phyloP scores from a whole-genome alignment of 2,113 vertebrate genomes.

The Phalacrocorax aristotelis region DNA sequence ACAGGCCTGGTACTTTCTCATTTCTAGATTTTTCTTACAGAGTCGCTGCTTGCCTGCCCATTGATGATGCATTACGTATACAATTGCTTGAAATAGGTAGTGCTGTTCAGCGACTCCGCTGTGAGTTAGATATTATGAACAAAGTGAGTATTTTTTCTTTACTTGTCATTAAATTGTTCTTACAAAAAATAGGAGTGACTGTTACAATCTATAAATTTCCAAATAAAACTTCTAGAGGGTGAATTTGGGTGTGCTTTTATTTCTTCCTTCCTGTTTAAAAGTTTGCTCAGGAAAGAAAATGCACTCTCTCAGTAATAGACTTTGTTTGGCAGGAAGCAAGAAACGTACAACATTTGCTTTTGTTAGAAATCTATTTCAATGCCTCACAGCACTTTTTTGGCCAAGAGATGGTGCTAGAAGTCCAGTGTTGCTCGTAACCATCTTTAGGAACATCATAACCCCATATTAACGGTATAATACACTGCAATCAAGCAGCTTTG shows the following conservation, averaged over 20 bases:
- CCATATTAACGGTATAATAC: not conserved
- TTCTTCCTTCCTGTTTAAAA: not conserved
- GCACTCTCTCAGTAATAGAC: not conserved
- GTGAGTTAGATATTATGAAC: constrained; percentile 97
- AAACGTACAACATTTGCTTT: not conserved
- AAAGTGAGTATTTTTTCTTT: constrained; percentile 75
- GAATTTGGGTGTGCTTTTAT: not conserved
- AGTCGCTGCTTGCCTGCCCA: constrained; percentile 96
- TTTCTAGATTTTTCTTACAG: constrained; percentile 94
- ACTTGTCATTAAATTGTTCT: not conserved
- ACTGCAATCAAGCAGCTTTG: fast-evolving
- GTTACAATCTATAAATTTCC: fast-evolving
- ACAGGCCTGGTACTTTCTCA: not conserved
- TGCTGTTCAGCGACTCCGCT: constrained; percentile 93
- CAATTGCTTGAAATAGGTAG: constrained; percentile 94
- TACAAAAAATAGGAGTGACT: not conserved
- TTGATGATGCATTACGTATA: constrained; percentile 90
- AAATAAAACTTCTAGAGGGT: not conserved
- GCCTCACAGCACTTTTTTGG: not conserved
- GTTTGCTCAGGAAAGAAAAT: not conserved
- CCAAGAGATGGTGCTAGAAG: constrained; percentile 50
- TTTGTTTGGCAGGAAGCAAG: not conserved
- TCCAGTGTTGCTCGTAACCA: not conserved
- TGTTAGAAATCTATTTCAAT: not conserved
- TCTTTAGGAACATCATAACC: not conserved